Evolutionary conservation across 2,113 vertebrate species (phyloP).

Genomic region (Gnathochromis pfefferi): DNA sequence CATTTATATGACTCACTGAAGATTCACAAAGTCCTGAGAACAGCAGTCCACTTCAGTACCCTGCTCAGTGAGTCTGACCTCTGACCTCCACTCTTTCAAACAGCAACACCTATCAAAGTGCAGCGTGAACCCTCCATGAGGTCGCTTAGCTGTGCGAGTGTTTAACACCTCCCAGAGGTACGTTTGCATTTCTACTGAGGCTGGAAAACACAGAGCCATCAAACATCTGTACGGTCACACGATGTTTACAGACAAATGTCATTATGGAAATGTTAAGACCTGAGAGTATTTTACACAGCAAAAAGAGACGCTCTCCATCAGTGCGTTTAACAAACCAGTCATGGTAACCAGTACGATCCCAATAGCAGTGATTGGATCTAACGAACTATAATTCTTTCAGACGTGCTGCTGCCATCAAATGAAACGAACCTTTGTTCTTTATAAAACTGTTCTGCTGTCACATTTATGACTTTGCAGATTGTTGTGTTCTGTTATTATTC

Average conservation of each 20-base stretch:
- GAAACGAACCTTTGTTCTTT: neutral
- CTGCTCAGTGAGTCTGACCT: neutral
- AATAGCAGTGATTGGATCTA: accelerated
- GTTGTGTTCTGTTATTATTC: accelerated
- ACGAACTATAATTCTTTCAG: neutral
- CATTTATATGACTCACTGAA: neutral
- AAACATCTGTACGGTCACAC: accelerated
- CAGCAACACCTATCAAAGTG: neutral
- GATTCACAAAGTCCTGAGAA: neutral
- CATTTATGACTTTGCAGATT: accelerated
- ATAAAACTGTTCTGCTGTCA: neutral
- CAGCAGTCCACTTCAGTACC: neutral
- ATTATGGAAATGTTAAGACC: accelerated
- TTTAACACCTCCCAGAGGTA: neutral
- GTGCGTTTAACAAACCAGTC: accelerated
- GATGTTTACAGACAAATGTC: neutral
- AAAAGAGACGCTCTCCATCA: accelerated
- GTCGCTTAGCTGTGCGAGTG: accelerated
- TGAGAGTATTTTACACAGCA: neutral
- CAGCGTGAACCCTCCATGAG: neutral
- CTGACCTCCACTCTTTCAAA: neutral
- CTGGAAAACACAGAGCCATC: neutral
- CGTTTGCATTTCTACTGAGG: neutral
- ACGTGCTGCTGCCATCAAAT: accelerated
- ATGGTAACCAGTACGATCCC: neutral